Evolutionary conservation across 37 sponge, comb jelly and placozoan genomes (phyloP), one percentile per base, ranked within the genome.

Genomic region (Cliona cf. orientalis): DNA sequence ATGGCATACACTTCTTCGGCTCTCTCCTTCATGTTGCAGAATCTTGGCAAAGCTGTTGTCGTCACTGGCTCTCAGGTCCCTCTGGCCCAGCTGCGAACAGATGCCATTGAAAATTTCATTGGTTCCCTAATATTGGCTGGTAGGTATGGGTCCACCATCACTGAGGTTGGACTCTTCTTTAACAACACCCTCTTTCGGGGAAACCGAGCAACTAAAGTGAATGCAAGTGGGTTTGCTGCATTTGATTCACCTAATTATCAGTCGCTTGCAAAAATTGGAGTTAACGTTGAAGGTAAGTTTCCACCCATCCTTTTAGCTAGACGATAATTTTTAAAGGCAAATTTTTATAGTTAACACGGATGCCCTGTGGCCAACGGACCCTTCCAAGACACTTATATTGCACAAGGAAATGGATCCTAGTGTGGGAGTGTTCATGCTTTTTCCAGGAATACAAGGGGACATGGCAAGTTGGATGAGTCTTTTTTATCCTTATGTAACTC

Each of bases 1-100:
- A 99, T 99, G 99, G 78, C 85, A 57, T 99, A 94, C 89, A 99
- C 99, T 1, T 87, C 95, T 32, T 94, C 97, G 22, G 99, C 99
- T 49, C 93, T 99, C 23, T 93, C 94, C 44, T 99, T 89, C 85
- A 99, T 99, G 97, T 69, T 96, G 38, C 88, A 96, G 68, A 83
- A 96, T 67, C 93, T 99, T 21, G 97, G 97, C 37, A 99, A 99
- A 55, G 43, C 95, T 37, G 91, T 99, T 43, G 79, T 99, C 57
- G 59, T 99, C 43, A 96, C 99, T 28, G 99, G 99, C 42, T 78
- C 99, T 37, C 99, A 99, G 90, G 96, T 80, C 1, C 9, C 19
- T 1, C 32, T 46, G 23, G 40, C 43, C 3, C 94, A 97, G 75
- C 80, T 87, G 38, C 79, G 93, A 57, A 97, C 68, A 85, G 98